A percentile compares a stretch with the other conserved stretches of the same genome.
phyloP scores from a whole-genome alignment of 2,797 vertebrate species.

The Salarias fasciatus region DNA sequence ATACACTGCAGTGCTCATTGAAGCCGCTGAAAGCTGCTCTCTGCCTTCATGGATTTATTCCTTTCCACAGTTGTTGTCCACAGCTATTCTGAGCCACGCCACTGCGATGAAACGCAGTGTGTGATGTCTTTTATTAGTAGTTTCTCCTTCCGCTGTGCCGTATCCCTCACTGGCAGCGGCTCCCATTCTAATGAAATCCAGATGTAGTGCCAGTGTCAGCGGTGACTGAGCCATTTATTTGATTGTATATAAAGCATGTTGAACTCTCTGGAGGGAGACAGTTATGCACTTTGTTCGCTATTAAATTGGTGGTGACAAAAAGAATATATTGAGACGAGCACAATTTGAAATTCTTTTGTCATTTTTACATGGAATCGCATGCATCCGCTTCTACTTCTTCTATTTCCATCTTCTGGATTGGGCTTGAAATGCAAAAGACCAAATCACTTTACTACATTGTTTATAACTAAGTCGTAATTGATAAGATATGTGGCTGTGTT shows the following conservation, averaged over 20 bases:
- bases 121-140: constrained; percentile 47
- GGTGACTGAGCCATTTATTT: constrained; percentile 1
- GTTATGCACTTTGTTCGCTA: background rate
- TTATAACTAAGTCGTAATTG: too few species aligned
- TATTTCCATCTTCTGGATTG: too few species aligned
- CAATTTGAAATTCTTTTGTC: too few species aligned
- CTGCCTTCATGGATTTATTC: constrained; percentile 31
- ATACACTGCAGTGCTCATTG: constrained; percentile 39
- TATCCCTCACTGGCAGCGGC: constrained; percentile 16
- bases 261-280: too few species aligned
- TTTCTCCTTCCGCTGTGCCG: constrained; percentile 21
- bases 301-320: too few species aligned
- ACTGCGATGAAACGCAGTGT: constrained; percentile 42
- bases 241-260: background rate
- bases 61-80: constrained; percentile 24
- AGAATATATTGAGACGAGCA: too few species aligned
- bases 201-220: constrained; percentile 23
- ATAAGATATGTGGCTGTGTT: too few species aligned
- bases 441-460: too few species aligned
- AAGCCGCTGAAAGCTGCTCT: constrained; percentile 37
- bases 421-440: too few species aligned
- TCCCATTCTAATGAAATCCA: constrained; percentile 42
- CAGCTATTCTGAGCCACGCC: constrained; percentile 42
- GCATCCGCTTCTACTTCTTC: too few species aligned
- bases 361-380: too few species aligned